Base-by-base conservation (phyloP, 1,140 invertebrate genomes). In the Drosophila arawakana region DNA sequence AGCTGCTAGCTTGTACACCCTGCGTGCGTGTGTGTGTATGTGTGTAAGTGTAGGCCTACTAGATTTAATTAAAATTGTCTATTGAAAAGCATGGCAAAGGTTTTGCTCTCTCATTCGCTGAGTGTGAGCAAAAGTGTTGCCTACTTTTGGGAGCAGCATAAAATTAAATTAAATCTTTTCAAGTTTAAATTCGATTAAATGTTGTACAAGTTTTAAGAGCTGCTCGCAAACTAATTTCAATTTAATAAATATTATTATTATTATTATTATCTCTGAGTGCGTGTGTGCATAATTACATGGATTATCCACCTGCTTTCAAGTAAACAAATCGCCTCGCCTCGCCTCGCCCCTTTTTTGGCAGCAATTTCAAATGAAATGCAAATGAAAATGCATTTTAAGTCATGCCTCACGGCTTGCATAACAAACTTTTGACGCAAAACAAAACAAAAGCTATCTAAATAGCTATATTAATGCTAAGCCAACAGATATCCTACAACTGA, bases 1-100 rank as follows among this genome's bases (percentile, higher is more conserved):
- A 85, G 82, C 82, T 85, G 73, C 47, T 76, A 58, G 62, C 68
- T 60, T 61, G 44, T 60, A 25, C 55, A 35, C 39, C 10, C 8
- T 50, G 37, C 15, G 30, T 66, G 37, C 35, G 15, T 46, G 25
- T 44, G 46, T 69, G 58, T 9, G 49, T 39, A 41, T 54, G 57
- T 41, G 21, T 21, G 39, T 18, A 9, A 46, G 58, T 66, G 54
- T 71, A 78, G 76, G 80, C 83, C 83, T 86, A 77, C 54, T 78
- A 80, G 73, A 82, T 83, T 88, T 88, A 88, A 88, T 88, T 88
- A 89, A 88, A 88, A 83, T 88, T 86, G 57, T 82, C 72, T 72
- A 66, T 34, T 57, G 50, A 65, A 25, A 76, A 84, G 68, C 67
- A 73, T 70, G 66, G 61, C 72, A 79, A 74, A 66, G 81, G 76